A percentile compares a stretch with the other conserved stretches of the same genome.
These are phyloP conservation scores for Sarcophaga rosellei DNA, from an alignment of 2,888 invertebrate genomes.

Conservation along the genomic window DNA sequence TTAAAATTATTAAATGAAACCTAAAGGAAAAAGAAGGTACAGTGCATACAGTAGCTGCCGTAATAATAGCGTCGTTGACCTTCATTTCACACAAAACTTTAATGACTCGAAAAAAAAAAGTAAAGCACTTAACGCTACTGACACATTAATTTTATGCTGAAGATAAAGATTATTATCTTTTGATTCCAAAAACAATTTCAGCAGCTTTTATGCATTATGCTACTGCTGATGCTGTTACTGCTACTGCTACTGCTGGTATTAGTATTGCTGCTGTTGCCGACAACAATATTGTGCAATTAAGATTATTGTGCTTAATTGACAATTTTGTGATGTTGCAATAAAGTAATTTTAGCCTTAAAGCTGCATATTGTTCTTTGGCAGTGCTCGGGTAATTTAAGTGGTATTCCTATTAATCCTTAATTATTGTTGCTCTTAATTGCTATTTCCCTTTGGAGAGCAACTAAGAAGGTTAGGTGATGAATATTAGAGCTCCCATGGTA, in stretches of 20 bases:
- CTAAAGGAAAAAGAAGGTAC: not conserved
- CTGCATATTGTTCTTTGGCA: too few species aligned
- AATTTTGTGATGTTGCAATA: too few species aligned
- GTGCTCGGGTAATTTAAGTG: too few species aligned
- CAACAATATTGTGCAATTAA: not conserved
- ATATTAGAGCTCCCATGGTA: too few species aligned
- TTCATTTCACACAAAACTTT: slow-evolving; percentile 22
- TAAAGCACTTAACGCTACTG: slow-evolving; percentile 37
- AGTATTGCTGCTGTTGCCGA: not conserved
- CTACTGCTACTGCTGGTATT: not conserved
- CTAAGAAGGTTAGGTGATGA: too few species aligned
- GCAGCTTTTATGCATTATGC: not conserved
- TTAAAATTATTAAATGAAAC: not conserved
- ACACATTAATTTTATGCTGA: not conserved
- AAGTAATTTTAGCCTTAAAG: too few species aligned
- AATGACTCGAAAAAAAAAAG: not conserved
- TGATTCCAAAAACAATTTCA: not conserved
- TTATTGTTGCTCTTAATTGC: too few species aligned
- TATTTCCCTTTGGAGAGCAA: too few species aligned
- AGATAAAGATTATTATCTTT: not conserved
- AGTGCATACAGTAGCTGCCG: slow-evolving; percentile 20
- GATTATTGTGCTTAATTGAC: too few species aligned
- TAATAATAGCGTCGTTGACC: slow-evolving; percentile 18
- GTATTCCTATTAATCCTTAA: too few species aligned
- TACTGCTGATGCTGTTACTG: not conserved